A percentile compares a stretch with the other conserved stretches of the same genome.
Evolutionary conservation across 2,113 vertebrate species (phyloP).

Genomic region (Gila orcuttii): DNA sequence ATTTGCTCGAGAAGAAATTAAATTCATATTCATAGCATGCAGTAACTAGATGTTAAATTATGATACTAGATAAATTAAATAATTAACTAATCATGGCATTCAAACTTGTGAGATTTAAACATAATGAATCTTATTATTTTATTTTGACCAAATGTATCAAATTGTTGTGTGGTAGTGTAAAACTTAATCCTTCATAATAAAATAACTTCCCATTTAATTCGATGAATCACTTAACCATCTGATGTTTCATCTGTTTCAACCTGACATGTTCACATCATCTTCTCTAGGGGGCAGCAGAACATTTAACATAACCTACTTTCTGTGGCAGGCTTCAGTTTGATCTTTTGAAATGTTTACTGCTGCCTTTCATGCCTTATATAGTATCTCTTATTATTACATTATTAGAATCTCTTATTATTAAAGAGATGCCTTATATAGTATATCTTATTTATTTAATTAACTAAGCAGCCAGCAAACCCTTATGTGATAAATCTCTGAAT

Average conservation of each 20-base stretch:
- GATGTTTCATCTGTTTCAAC: background rate
- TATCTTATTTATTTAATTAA: background rate
- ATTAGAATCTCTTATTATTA: background rate
- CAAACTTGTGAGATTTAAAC: background rate
- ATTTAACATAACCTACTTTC: constrained; percentile 35
- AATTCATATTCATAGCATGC: background rate
- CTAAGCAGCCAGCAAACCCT: background rate
- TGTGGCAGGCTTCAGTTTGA: background rate
- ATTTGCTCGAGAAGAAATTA: background rate
- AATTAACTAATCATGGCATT: background rate
- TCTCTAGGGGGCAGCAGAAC: constrained; percentile 69
- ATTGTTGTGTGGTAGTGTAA: background rate
- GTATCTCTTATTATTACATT: background rate
- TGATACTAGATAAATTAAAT: no score
- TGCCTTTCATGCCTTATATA: background rate
- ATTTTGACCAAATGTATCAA: background rate
- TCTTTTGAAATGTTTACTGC: background rate
- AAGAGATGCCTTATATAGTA: background rate
- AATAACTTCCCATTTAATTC: background rate
- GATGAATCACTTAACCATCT: no score
- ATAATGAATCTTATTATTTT: background rate
- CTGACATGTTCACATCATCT: constrained; percentile 33
- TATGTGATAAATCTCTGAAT: background rate
- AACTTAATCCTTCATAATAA: background rate
- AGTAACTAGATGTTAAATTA: background rate